Evolutionary conservation across 1,140 invertebrate species (phyloP).

Genomic region (Eriocheir sinensis): DNA sequence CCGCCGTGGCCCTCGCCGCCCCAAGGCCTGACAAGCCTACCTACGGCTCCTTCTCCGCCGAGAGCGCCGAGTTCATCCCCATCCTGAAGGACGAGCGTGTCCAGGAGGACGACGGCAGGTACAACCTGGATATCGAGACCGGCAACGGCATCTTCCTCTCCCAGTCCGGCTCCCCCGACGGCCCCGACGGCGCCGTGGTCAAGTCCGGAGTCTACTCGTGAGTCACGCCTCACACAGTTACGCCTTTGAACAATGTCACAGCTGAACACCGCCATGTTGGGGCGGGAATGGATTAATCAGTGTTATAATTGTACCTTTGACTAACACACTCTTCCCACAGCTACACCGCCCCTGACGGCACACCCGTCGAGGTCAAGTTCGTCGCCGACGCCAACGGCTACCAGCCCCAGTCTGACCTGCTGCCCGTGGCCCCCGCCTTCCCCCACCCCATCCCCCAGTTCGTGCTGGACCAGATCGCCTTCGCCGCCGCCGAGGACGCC

Average conservation of each 20-base stretch:
- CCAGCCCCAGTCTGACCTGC: constrained; percentile 73
- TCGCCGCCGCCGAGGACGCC: constrained; percentile 67
- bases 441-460: constrained; percentile 72
- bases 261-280: no score
- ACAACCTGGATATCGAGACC: constrained; percentile 62
- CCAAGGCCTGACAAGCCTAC: no score
- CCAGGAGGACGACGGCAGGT: constrained; percentile 62
- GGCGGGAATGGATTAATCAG: no score
- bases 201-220: constrained; percentile 67
- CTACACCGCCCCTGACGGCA: constrained; percentile 74
- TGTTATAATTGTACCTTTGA: neutral
- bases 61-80: neutral
- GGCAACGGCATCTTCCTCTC: constrained; percentile 61
- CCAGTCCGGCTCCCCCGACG: constrained; percentile 55
- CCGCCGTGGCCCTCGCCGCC: constrained; percentile 24
- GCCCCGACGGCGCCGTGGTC: constrained; percentile 54
- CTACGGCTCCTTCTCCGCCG: neutral
- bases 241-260: no score
- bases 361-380: constrained; percentile 65
- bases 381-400: constrained; percentile 77
- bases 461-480: constrained; percentile 75
- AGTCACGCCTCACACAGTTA: neutral
- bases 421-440: constrained; percentile 75
- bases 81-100: constrained; percentile 68
- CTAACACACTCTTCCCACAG: neutral